Percentiles rank a stretch among this genome's conserved stretches.
phyloP scores from a whole-genome alignment of 2,113 vertebrate genomes.

The Oxyruncus cristatus region DNA sequence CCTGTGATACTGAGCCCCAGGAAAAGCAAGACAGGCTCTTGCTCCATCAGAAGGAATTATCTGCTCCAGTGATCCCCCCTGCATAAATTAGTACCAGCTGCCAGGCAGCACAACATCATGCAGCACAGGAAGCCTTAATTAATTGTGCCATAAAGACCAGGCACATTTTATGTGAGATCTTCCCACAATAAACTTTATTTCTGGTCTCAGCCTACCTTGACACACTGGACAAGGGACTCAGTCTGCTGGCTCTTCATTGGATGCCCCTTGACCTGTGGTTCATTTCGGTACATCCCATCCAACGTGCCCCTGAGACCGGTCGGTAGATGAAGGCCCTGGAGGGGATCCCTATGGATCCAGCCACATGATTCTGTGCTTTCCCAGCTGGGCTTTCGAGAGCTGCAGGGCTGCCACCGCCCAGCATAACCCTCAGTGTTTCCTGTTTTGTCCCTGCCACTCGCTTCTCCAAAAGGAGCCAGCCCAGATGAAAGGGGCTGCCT shows the following conservation, averaged over 20 bases:
- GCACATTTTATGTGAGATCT: accelerated
- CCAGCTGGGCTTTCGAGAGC: background rate
- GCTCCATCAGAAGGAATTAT: background rate
- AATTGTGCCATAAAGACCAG: background rate
- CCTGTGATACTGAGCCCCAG: background rate
- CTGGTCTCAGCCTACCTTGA: conserved; percentile 77
- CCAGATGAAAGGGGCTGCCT: background rate
- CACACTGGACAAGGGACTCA: conserved; percentile 78
- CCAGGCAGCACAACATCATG: background rate
- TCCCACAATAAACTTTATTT: background rate
- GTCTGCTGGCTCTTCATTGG: background rate
- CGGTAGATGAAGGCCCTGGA: background rate
- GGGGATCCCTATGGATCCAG: background rate
- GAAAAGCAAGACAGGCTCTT: background rate
- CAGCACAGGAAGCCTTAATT: background rate
- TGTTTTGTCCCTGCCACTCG: background rate
- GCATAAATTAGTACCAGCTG: background rate
- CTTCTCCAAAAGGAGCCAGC: background rate
- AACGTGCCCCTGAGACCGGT: conserved; percentile 46
- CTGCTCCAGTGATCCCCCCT: background rate
- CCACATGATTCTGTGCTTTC: background rate
- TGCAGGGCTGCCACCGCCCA: background rate
- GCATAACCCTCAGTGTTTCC: background rate
- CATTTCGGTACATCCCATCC: background rate
- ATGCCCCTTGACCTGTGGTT: background rate